phyloP scores from a whole-genome alignment of 2,888 invertebrate species.

The Lepetodrilus schrolli region DNA sequence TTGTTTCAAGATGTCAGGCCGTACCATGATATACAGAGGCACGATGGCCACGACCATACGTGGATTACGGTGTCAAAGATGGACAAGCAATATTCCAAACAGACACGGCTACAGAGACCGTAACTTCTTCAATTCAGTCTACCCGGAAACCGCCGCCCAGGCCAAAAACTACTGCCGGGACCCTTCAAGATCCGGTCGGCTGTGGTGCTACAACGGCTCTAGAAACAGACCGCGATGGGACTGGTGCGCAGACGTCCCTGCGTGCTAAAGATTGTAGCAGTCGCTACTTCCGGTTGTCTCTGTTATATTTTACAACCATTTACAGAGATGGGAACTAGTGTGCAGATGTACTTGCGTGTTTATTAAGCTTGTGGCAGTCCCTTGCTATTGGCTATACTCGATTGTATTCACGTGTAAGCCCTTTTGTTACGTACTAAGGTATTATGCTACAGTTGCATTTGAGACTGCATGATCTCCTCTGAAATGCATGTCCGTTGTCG shows the following conservation, averaged over 20 bases:
- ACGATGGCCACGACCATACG: neutral
- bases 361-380: too few species aligned
- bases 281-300: neutral
- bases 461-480: too few species aligned
- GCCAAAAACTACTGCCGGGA: neutral
- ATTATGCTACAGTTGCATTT: too few species aligned
- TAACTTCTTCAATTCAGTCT: neutral
- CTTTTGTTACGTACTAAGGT: too few species aligned
- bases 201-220: neutral
- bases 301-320: too few species aligned
- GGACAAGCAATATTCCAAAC: neutral
- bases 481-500: too few species aligned
- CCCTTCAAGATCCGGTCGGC: neutral
- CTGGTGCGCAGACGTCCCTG: neutral
- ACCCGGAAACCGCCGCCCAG: neutral
- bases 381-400: too few species aligned
- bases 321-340: too few species aligned
- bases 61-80: neutral
- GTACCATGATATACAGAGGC: neutral
- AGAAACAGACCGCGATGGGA: neutral
- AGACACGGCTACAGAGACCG: neutral
- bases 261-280: neutral
- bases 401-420: too few species aligned
- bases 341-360: too few species aligned
- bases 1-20: neutral